These are phyloP conservation scores for Cephalopholis sonnerati DNA, from an alignment of 2,113 vertebrate species.

Conservation along the genomic window DNA sequence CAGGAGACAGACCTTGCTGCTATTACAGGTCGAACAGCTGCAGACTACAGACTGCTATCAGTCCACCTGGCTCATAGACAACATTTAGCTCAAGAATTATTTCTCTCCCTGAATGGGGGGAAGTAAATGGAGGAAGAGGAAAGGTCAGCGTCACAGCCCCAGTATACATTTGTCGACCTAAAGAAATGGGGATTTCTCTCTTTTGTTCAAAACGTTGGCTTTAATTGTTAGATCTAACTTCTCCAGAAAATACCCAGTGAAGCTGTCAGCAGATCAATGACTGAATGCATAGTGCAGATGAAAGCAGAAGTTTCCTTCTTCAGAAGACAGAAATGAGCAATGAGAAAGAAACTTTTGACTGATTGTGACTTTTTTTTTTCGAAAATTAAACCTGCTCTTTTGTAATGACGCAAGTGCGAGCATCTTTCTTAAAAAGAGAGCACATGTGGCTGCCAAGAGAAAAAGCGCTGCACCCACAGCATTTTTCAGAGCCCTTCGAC, in stretches of 20 bases:
- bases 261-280: neutral
- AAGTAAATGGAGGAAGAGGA: constrained; percentile 49
- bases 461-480: no score
- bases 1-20: neutral
- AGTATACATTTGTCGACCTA: neutral
- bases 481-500: no score
- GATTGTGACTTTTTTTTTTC: neutral
- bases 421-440: no score
- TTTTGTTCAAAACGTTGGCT: neutral
- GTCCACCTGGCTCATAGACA: neutral
- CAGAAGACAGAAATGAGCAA: neutral
- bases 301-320: neutral
- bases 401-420: neutral
- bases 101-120: neutral
- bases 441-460: no score
- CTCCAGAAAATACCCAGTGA: neutral
- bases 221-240: constrained; percentile 13
- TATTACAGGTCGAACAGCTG: neutral
- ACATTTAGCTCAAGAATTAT: neutral
- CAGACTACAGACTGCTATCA: neutral
- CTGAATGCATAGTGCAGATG: neutral
- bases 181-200: constrained; percentile 24
- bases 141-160: neutral
- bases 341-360: neutral
- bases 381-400: neutral